Conservation (phyloP, 2,888 invertebrate genomes). For the Rhogogaster chlorosoma region DNA sequence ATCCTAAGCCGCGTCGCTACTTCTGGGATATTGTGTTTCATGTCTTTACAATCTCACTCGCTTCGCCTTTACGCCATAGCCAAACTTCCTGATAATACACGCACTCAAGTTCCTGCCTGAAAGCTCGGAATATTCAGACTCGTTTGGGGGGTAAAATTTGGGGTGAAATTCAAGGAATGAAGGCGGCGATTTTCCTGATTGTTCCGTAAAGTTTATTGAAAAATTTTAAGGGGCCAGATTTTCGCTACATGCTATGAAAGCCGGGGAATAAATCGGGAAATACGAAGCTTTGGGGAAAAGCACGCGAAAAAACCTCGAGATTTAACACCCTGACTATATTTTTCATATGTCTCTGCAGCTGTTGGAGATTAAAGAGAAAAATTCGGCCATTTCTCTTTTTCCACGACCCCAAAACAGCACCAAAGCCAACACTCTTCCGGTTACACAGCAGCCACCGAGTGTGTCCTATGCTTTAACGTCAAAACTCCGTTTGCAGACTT, state of each 20-base stretch:
- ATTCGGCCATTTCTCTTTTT: neutral
- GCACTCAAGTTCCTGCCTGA: neutral
- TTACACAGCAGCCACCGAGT: constrained; percentile 14
- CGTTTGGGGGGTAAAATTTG: neutral
- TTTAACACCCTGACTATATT: neutral
- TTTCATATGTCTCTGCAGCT: neutral
- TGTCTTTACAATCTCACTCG: neutral
- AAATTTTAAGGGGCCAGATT: neutral
- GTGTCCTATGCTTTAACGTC: neutral
- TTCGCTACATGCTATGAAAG: neutral
- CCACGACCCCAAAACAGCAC: neutral
- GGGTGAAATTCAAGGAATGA: neutral
- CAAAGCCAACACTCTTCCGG: neutral
- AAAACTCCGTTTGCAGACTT: constrained; percentile 34
- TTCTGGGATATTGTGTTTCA: constrained; percentile 9
- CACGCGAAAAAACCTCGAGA: neutral
- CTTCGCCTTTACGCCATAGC: neutral
- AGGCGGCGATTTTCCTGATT: neutral
- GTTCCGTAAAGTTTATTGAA: neutral
- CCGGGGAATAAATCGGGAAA: neutral
- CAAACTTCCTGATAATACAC: neutral
- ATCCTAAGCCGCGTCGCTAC: neutral
- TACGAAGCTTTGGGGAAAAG: neutral
- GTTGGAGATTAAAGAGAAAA: neutral
- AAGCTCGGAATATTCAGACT: neutral